Conservation (phyloP, 2,888 invertebrate genomes). For the Philonicus albiceps region DNA sequence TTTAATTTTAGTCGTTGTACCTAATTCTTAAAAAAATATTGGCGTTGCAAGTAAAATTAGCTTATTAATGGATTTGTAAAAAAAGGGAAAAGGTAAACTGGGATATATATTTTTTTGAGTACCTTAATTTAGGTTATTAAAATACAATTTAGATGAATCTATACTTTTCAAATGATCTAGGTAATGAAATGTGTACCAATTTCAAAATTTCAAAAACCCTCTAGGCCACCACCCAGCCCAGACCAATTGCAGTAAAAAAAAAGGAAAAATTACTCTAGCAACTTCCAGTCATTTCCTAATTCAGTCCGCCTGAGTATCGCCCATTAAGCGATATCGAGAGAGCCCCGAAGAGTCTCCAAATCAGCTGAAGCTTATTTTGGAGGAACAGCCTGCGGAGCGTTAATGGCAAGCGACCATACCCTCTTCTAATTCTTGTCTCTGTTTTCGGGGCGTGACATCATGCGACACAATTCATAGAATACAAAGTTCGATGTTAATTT, state of each 20-base stretch:
- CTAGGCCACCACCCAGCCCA: neutral
- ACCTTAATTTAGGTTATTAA: neutral
- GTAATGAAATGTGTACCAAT: neutral
- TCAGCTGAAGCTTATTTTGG: neutral
- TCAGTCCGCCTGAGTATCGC: neutral
- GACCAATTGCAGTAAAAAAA: neutral
- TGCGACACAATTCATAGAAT: neutral
- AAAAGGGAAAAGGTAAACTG: neutral
- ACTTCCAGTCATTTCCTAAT: neutral
- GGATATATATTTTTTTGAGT: neutral
- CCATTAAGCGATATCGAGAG: neutral
- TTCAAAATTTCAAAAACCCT: neutral
- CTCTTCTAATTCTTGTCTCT: neutral
- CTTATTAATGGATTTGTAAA: too few relatives aligned
- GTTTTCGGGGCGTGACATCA: neutral
- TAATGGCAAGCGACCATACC: neutral
- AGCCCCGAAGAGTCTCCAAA: neutral
- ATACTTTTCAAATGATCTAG: neutral
- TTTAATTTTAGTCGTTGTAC: neutral
- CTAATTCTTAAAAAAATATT: neutral
- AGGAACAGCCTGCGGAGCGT: neutral
- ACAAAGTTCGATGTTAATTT: conserved; percentile 13
- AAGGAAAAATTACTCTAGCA: neutral
- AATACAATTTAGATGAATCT: neutral
- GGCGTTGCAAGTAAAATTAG: too few relatives aligned